Percentiles rank a stretch among this genome's conserved stretches.
These are phyloP conservation scores for Monopterus albus DNA, from an alignment of 2,113 vertebrate genomes.

Conservation along the genomic window DNA sequence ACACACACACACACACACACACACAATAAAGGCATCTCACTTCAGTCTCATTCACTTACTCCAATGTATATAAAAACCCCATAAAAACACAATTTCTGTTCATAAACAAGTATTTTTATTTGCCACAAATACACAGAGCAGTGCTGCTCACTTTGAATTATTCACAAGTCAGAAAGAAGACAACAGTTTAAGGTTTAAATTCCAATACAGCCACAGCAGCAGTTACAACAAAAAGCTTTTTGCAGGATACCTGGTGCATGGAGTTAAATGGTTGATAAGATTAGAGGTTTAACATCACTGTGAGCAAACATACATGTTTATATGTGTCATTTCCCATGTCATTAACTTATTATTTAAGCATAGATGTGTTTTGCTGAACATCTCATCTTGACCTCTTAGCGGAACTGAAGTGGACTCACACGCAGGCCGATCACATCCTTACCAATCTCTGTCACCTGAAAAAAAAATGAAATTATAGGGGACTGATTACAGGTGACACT, in stretches of 20 bases:
- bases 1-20: background rate
- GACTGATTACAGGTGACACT: background rate
- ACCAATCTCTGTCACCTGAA: constrained; percentile 93
- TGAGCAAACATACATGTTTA: constrained; percentile 34
- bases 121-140: constrained; percentile 28
- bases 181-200: constrained; percentile 6
- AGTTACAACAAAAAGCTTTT: constrained; percentile 33
- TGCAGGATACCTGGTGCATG: constrained; percentile 16
- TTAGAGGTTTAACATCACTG: constrained; percentile 36
- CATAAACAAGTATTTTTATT: constrained; percentile 37
- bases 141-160: background rate
- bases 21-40: background rate
- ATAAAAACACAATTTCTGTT: background rate
- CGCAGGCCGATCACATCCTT: constrained; percentile 96
- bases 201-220: constrained; percentile 33
- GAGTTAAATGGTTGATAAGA: constrained; percentile 17
- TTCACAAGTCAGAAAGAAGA: constrained; percentile 29
- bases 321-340: constrained; percentile 19
- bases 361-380: constrained; percentile 17
- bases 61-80: background rate
- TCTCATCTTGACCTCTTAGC: constrained; percentile 73
- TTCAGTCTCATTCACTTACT: background rate
- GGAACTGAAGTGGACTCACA: constrained; percentile 97
- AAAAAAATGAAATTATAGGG: constrained; percentile 8
- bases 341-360: constrained; percentile 20